phyloP scores from a whole-genome alignment of 2,113 vertebrate genomes.

The Ceyx cyanopectus region DNA sequence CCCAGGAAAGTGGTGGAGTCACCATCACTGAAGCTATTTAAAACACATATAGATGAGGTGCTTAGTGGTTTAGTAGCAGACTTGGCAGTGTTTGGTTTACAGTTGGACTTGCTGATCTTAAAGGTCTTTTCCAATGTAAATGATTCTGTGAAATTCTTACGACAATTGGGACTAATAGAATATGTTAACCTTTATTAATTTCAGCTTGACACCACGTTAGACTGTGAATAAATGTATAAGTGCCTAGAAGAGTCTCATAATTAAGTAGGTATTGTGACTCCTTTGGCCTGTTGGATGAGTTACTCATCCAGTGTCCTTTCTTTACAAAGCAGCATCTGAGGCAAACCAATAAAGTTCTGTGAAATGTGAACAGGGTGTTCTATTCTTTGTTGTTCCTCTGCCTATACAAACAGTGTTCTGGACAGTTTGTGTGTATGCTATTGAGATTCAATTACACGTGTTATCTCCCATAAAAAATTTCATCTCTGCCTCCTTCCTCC shows the following conservation, averaged over 20 bases:
- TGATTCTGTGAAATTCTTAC: conserved; percentile 71
- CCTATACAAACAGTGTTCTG: not conserved
- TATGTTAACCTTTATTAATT: conserved; percentile 82
- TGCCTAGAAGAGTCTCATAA: conserved; percentile 71
- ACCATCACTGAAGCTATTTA: not conserved
- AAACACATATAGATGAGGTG: not conserved
- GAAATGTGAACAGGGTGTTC: not conserved
- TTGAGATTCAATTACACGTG: not conserved
- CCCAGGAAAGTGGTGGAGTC: not conserved
- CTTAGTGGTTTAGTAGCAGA: no score
- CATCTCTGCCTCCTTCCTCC: not conserved
- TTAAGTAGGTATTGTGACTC: conserved; percentile 74
- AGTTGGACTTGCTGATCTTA: not conserved
- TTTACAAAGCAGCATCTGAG: conserved; percentile 44
- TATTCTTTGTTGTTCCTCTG: not conserved
- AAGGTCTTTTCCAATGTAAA: not conserved
- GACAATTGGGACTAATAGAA: conserved; percentile 82
- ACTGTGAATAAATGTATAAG: conserved; percentile 74
- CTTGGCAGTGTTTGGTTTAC: not conserved
- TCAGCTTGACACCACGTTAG: conserved; percentile 74
- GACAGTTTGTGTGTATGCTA: not conserved
- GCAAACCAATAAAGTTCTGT: conserved; percentile 3
- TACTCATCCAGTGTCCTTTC: not conserved
- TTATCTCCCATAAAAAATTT: not conserved
- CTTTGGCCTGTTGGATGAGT: conserved; percentile 49